phyloP scores from a whole-genome alignment of 2,888 invertebrate species.

The Mamestra brassicae region DNA sequence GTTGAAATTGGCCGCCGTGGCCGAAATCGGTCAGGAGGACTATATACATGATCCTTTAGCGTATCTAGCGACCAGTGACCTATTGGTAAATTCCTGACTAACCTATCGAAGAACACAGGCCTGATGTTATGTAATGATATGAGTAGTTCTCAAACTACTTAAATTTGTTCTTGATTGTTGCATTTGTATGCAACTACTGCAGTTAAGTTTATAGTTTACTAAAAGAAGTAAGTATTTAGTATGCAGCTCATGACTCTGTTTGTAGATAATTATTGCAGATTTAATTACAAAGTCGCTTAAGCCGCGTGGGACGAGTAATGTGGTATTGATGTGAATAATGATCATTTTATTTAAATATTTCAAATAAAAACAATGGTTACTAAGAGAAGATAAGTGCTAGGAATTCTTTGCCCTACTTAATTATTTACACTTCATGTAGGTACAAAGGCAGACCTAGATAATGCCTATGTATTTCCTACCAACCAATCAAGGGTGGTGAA shows the following conservation, averaged over 20 bases:
- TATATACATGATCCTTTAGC: too few species aligned
- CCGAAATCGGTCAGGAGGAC: too few species aligned
- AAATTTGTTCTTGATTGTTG: not conserved
- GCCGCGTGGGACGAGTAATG: not conserved
- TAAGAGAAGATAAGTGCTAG: not conserved
- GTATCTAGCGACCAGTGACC: too few species aligned
- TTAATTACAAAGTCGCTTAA: constrained; percentile 1
- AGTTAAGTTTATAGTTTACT: constrained; percentile 14
- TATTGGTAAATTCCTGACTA: too few species aligned
- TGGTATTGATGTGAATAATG: not conserved
- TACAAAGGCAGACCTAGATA: too few species aligned
- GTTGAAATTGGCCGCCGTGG: too few species aligned
- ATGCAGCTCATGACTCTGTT: constrained; percentile 9
- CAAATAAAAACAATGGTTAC: not conserved
- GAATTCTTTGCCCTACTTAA: not conserved
- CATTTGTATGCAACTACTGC: constrained; percentile 40
- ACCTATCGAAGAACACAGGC: too few species aligned
- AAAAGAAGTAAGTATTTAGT: constrained; percentile 5
- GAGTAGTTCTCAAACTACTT: too few species aligned
- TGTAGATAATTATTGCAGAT: constrained; percentile 19
- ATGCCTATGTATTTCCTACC: too few species aligned
- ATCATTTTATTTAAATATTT: not conserved
- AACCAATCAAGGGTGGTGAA: too few species aligned
- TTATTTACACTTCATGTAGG: too few species aligned
- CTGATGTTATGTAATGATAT: too few species aligned